These are phyloP conservation scores for Coleophora flavipennella DNA, from an alignment of 2,888 invertebrate genomes.

Conservation along the genomic window DNA sequence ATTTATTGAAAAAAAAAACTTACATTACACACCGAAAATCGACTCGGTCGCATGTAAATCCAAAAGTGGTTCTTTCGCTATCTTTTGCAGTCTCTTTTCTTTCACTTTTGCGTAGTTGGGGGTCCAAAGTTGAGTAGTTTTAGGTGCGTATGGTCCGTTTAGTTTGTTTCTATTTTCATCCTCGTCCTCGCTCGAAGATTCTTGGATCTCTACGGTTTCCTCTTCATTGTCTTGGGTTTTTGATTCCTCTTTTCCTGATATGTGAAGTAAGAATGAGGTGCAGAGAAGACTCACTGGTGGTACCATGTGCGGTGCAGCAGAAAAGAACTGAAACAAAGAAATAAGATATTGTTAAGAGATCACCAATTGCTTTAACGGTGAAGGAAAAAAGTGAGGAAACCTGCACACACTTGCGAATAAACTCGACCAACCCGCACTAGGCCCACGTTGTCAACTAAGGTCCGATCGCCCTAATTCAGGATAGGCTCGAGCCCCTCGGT, in stretches of 20 bases:
- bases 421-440: too few relatives aligned
- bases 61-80: conserved; percentile 42
- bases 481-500: too few relatives aligned
- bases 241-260: conserved; percentile 40
- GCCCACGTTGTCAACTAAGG: too few relatives aligned
- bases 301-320: conserved; percentile 58
- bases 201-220: conserved; percentile 30
- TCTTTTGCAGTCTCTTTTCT: conserved; percentile 55
- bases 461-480: too few relatives aligned
- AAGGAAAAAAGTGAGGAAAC: too few relatives aligned
- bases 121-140: conserved; percentile 45
- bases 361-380: too few relatives aligned
- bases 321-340: conserved; percentile 37
- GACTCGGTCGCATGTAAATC: conserved; percentile 36
- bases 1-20: conserved; percentile 11
- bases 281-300: conserved; percentile 55
- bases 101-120: conserved; percentile 57
- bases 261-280: conserved; percentile 51
- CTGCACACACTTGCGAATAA: too few relatives aligned
- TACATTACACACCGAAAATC: conserved; percentile 36
- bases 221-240: conserved; percentile 24
- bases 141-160: conserved; percentile 29
- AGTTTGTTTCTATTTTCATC: conserved; percentile 22
- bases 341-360: too few relatives aligned
- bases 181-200: conserved; percentile 49